phyloP scores from a whole-genome alignment of 2,888 invertebrate species.

The Synergus gifuensis region DNA sequence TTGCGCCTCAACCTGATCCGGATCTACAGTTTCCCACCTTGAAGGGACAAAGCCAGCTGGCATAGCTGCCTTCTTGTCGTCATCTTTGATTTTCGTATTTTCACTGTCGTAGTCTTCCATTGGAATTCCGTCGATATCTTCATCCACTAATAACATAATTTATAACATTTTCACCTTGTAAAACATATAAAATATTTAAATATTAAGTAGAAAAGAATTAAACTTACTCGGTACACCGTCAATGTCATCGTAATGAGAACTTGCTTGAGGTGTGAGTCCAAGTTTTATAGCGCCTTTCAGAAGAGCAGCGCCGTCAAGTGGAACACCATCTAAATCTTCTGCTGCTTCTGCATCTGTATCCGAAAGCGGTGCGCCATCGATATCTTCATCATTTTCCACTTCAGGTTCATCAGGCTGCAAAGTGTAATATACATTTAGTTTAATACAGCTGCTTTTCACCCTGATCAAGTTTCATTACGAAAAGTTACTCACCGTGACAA shows the following conservation, averaged over 20 bases:
- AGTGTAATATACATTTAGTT: neutral
- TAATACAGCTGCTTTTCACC: too few relatives aligned
- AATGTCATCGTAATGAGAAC: slow-evolving; percentile 81
- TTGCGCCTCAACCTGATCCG: slow-evolving; percentile 88
- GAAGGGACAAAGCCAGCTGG: slow-evolving; percentile 91
- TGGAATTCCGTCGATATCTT: slow-evolving; percentile 88
- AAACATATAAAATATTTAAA: neutral
- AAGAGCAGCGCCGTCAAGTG: slow-evolving; percentile 90
- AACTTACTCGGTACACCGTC: slow-evolving; percentile 84
- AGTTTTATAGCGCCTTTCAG: slow-evolving; percentile 84
- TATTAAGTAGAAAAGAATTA: slow-evolving; percentile 5
- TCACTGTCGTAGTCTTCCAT: slow-evolving; percentile 78
- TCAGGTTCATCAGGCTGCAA: slow-evolving; percentile 71
- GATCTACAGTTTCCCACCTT: slow-evolving; percentile 98
- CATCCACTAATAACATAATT: slow-evolving; percentile 80
- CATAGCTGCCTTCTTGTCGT: slow-evolving; percentile 75
- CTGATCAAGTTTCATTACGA: slow-evolving; percentile 23
- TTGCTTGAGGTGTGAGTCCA: slow-evolving; percentile 73
- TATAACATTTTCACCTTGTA: neutral
- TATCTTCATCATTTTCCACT: slow-evolving; percentile 81
- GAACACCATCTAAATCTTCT: slow-evolving; percentile 82
- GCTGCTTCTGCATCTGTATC: slow-evolving; percentile 78
- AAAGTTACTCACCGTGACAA: slow-evolving; percentile 75
- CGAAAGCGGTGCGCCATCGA: slow-evolving; percentile 84
- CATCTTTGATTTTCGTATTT: slow-evolving; percentile 65